phyloP scores from a whole-genome alignment of 2,888 invertebrate genomes.

The Scrobipalpa atriplicella region DNA sequence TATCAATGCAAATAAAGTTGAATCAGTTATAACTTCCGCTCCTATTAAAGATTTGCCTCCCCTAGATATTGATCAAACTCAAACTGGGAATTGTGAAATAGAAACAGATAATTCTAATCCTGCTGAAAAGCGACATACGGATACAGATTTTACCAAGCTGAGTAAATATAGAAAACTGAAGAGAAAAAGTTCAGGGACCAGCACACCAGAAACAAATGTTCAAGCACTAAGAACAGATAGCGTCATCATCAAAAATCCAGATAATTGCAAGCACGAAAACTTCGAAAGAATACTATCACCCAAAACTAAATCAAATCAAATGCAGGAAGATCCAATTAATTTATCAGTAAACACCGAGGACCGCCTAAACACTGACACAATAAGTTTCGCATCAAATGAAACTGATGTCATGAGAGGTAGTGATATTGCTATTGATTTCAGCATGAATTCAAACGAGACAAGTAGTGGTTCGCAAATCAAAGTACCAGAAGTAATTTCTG shows the following conservation, averaged over 20 bases:
- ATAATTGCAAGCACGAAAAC: slow-evolving; percentile 57
- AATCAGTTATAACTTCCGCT: slow-evolving; percentile 43
- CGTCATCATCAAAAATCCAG: slow-evolving; percentile 78
- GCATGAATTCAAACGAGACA: slow-evolving; percentile 52
- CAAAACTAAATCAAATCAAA: slow-evolving; percentile 29
- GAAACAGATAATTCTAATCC: slow-evolving; percentile 8
- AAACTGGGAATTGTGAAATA: slow-evolving; percentile 33
- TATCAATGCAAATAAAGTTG: slow-evolving; percentile 73
- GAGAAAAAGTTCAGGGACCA: slow-evolving; percentile 40
- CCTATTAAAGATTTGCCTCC: slow-evolving; percentile 47
- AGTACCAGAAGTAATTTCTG: neutral
- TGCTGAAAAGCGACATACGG: slow-evolving; percentile 45
- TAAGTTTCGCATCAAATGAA: slow-evolving; percentile 30
- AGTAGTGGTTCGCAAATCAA: neutral
- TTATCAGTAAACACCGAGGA: slow-evolving; percentile 48
- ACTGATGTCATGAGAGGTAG: slow-evolving; percentile 33
- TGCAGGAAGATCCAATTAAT: slow-evolving; percentile 47
- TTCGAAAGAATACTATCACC: slow-evolving; percentile 29
- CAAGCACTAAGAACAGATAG: slow-evolving; percentile 66
- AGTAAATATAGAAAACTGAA: slow-evolving; percentile 71
- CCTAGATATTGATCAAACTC: slow-evolving; percentile 46
- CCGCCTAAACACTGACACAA: slow-evolving; percentile 18
- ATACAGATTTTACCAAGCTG: slow-evolving; percentile 63
- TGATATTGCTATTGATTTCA: slow-evolving; percentile 65
- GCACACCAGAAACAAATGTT: slow-evolving; percentile 38